Percentiles rank a stretch among this genome's conserved stretches.
phyloP scores from a whole-genome alignment of 2,888 invertebrate genomes.

The Suillia variegata region DNA sequence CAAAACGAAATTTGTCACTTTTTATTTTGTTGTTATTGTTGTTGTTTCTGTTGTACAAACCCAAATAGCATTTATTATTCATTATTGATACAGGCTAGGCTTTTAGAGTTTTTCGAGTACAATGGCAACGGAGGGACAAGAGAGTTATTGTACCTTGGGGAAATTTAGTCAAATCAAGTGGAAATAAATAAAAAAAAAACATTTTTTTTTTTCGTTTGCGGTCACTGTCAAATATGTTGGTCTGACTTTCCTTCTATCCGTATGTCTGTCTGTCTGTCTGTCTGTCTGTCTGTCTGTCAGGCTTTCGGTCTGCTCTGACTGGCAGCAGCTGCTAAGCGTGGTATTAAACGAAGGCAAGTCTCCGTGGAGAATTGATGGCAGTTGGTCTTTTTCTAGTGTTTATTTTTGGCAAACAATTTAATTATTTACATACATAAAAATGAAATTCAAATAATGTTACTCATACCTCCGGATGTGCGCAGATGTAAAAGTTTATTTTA shows the following conservation, averaged over 20 bases:
- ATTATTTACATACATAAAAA: not conserved
- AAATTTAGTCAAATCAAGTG: slow-evolving; percentile 1
- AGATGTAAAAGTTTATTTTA: too few relatives aligned
- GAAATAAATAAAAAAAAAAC: not conserved
- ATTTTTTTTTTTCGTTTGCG: too few relatives aligned
- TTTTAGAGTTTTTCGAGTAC: not conserved
- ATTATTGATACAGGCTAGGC: not conserved
- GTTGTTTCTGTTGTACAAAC: not conserved
- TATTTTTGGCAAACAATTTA: not conserved
- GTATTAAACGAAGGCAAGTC: not conserved
- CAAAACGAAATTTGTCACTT: not conserved
- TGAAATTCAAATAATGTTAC: too few relatives aligned
- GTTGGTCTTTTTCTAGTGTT: not conserved
- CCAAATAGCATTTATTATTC: not conserved
- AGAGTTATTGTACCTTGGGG: not conserved
- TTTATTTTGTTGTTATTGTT: too few relatives aligned
- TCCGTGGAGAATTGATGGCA: not conserved
- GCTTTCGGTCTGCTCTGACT: not conserved
- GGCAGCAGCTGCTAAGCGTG: slow-evolving; percentile 1
- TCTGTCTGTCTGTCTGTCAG: not conserved
- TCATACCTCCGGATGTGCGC: too few relatives aligned
- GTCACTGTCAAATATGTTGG: too few relatives aligned
- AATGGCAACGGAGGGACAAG: too few relatives aligned
- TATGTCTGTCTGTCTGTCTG: not conserved
- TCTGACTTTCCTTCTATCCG: too few relatives aligned